Percentiles rank a stretch among this genome's conserved stretches.
Evolutionary conservation across 2,113 vertebrate genomes (phyloP).

Genomic region (Pedionomus torquatus): DNA sequence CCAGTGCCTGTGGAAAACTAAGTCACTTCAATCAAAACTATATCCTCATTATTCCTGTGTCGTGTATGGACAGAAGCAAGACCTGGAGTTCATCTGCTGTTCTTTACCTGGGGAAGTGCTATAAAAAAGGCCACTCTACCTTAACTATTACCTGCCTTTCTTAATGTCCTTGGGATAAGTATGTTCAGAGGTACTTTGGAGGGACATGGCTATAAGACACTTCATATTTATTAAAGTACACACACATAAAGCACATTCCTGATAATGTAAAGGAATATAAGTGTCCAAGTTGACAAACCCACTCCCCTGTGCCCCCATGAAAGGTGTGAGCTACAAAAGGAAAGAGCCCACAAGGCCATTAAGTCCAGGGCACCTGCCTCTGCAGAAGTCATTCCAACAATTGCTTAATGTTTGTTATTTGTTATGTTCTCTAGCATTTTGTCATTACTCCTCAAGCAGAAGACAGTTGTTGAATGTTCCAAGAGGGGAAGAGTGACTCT

Average conservation of each 20-base stretch:
- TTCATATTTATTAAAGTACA: background rate
- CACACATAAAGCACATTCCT: background rate
- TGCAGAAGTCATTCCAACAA: background rate
- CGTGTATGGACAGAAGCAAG: background rate
- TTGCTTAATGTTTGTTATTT: background rate
- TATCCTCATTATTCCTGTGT: background rate
- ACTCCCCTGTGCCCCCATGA: background rate
- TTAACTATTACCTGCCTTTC: background rate
- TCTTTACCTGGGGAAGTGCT: background rate
- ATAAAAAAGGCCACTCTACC: background rate
- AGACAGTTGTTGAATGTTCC: background rate
- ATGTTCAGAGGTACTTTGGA: background rate
- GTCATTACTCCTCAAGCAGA: background rate
- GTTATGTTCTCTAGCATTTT: background rate
- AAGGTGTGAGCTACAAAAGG: background rate
- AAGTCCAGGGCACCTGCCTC: background rate
- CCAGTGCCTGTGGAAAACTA: background rate
- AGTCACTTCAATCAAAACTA: background rate
- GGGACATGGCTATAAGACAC: background rate
- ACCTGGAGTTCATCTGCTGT: background rate
- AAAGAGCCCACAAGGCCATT: background rate
- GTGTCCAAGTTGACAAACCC: background rate
- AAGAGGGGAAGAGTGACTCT: background rate
- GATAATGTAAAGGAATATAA: background rate
- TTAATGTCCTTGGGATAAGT: background rate